Percentiles rank a stretch among this genome's conserved stretches.
phyloP scores from a whole-genome alignment of 2,888 invertebrate genomes.

The Mactromeris polynyma region DNA sequence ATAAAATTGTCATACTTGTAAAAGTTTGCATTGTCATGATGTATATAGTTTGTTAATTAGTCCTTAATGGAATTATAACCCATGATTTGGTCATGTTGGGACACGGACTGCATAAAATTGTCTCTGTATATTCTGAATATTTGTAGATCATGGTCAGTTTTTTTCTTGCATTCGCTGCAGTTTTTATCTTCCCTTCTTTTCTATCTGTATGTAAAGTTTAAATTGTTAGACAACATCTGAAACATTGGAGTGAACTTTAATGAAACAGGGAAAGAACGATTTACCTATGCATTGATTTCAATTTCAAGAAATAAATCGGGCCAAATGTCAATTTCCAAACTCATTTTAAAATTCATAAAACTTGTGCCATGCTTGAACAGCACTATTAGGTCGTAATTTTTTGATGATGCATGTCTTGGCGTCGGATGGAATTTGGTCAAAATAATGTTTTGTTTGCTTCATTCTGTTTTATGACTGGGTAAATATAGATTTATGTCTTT shows the following conservation, averaged over 20 bases:
- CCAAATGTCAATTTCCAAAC: not conserved
- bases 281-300: too few relatives aligned
- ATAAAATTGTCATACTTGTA: not conserved
- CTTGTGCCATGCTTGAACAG: not conserved
- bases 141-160: not conserved
- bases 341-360: not conserved
- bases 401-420: conserved; percentile 8
- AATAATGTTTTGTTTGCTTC: conserved; percentile 35
- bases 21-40: conserved; percentile 8
- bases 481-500: conserved; percentile 15
- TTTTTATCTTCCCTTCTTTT: too few relatives aligned
- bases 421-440: conserved; percentile 25
- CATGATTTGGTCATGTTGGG: not conserved
- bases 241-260: too few relatives aligned
- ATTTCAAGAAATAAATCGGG: too few relatives aligned
- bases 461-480: not conserved
- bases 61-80: not conserved
- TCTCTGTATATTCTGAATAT: not conserved
- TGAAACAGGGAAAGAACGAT: too few relatives aligned
- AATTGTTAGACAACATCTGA: too few relatives aligned
- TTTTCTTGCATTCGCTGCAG: not conserved
- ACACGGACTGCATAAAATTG: not conserved
- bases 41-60: not conserved
- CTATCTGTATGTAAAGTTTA: too few relatives aligned
- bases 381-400: not conserved